phyloP scores from a whole-genome alignment of 2,888 invertebrate species.

The Melinaea menophilus region DNA sequence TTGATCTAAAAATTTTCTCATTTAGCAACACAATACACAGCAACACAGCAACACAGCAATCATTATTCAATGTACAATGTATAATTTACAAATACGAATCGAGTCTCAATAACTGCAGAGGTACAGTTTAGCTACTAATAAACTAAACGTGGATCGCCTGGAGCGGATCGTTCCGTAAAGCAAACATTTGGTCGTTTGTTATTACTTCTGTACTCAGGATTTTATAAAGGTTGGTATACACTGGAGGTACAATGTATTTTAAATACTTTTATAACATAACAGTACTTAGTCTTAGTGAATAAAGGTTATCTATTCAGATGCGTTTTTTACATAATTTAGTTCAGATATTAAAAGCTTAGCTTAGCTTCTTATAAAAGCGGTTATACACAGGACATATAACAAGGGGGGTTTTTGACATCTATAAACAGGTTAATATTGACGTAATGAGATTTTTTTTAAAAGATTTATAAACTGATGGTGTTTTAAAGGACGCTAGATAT shows the following conservation, averaged over 20 bases:
- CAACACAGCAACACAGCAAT: constrained; percentile 4
- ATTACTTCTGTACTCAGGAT: constrained; percentile 5
- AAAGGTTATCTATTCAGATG: too few species aligned
- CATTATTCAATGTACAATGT: constrained; percentile 7
- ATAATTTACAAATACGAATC: constrained; percentile 13
- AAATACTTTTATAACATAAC: too few species aligned
- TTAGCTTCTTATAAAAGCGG: too few species aligned
- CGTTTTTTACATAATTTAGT: too few species aligned
- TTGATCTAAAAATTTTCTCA: background rate
- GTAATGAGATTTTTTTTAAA: too few species aligned
- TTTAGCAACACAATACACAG: constrained; percentile 5
- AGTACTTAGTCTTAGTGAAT: too few species aligned
- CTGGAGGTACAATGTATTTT: background rate
- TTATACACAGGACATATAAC: too few species aligned
- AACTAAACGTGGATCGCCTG: constrained; percentile 20
- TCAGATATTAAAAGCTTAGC: too few species aligned
- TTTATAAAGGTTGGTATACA: background rate
- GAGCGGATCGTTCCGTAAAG: constrained; percentile 17
- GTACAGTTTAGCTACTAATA: constrained; percentile 17
- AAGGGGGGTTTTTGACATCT: too few species aligned
- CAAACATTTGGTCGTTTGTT: constrained; percentile 3
- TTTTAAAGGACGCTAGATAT: too few species aligned
- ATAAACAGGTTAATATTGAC: too few species aligned
- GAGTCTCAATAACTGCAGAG: constrained; percentile 16
- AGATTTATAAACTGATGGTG: too few species aligned